Base-by-base conservation (phyloP, 2,113 vertebrate species). In the Alexandromys fortis region DNA sequence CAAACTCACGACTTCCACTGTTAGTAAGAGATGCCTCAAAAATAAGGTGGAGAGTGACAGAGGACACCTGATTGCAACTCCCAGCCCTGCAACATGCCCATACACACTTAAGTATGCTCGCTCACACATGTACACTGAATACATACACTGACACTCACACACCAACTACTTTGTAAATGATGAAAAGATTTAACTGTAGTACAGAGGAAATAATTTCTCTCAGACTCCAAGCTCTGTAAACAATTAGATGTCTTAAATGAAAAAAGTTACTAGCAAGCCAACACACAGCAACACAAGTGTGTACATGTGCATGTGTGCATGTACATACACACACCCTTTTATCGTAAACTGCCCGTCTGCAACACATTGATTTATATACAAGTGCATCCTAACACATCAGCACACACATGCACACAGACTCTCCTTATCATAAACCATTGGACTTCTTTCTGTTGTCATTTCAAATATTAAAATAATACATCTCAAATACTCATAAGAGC, bases 381-480 rank as follows among this genome's bases (percentile, higher is more conserved):
- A 87, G 35, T 38, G 13, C 10, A 87, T 38, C 14, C 13, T 68
- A 82, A 86, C 35, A 97, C 38, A 70, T 94, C 30, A 90, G 77
- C 38, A 79, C 38, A 76, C 47, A 83, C 12, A 63, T 52, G 87
- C 70, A 75, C 5, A 73, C 52, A 58, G 6, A 72, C 16, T 21
- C 42, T 42, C 49, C 70, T 70, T 68, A 61, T 81, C 33, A 92
- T 1, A 85, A 91, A 70, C 63, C 81, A 88, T 7, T 55, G 77
- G 38, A 83, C 49, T 67, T 88, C 75, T 61, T 87, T 89, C 17
- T 85, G 55, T 55, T 90, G 58, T 73, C 45, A 90, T 7, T 94
- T 49, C 12, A 88, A 97, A 95, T 22, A 92, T 92, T 81, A 87
- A 94, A 92, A 76, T 78, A 93, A 90, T 86, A 87, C 19, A 87